These are phyloP conservation scores for Zoanthus sansibaricus DNA, from an alignment of 92 coral and sea anemone genomes.

Conservation along the genomic window DNA sequence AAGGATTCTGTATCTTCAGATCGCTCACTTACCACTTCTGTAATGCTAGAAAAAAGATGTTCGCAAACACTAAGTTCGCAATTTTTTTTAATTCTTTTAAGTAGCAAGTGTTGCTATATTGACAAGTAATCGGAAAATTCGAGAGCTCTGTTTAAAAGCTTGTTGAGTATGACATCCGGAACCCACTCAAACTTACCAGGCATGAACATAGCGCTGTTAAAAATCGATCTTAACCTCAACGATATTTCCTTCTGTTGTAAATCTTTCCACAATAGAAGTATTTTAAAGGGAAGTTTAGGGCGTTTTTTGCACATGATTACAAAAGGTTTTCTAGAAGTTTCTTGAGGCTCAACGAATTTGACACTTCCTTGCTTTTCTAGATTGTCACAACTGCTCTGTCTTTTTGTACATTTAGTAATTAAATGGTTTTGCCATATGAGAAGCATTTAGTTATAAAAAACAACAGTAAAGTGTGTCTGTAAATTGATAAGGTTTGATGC, in stretches of 20 bases:
- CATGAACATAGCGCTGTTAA: neutral
- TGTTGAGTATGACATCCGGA: neutral
- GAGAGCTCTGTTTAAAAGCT: no score
- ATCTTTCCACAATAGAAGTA: neutral
- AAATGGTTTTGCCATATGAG: neutral
- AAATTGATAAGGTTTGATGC: neutral
- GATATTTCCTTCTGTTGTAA: neutral
- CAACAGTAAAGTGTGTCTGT: neutral
- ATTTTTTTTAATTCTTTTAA: no score
- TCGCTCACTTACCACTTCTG: no score
- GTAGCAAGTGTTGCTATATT: no score
- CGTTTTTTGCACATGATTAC: neutral
- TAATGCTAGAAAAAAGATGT: no score
- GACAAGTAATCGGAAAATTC: no score
- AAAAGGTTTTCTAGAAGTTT: neutral
- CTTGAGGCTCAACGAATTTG: neutral
- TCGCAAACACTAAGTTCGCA: no score
- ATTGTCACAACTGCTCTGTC: neutral
- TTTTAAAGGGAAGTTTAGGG: neutral
- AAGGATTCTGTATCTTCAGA: no score
- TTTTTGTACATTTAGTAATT: neutral
- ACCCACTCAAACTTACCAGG: neutral
- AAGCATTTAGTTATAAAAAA: neutral
- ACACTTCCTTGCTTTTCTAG: neutral
- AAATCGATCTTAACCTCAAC: neutral